These are phyloP conservation scores for Cataglyphis livida DNA, from an alignment of 2,888 invertebrate species.

Conservation along the genomic window DNA sequence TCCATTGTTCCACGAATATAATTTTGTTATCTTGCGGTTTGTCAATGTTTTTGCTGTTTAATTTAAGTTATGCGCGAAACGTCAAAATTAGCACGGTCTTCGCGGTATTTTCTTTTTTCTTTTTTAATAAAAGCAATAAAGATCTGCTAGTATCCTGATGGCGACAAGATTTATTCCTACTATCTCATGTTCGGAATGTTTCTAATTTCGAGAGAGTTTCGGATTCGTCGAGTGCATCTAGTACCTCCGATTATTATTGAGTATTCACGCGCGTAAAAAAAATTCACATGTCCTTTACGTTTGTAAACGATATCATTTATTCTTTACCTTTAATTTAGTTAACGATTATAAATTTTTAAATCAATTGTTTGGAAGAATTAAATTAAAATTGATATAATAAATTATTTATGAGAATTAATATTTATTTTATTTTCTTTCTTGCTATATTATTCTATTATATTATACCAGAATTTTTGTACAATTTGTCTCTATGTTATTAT, in stretches of 20 bases:
- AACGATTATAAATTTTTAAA: background rate
- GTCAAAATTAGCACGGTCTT: background rate
- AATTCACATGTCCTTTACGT: background rate
- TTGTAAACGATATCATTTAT: background rate
- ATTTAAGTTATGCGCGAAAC: background rate
- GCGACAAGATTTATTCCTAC: background rate
- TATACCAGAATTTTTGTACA: background rate
- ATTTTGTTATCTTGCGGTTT: constrained; percentile 1
- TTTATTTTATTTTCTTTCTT: background rate
- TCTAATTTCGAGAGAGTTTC: background rate
- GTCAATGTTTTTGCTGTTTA: background rate
- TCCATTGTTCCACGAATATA: background rate
- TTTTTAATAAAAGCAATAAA: background rate
- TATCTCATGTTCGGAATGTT: background rate
- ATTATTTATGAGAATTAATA: background rate
- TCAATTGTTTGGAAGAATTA: background rate
- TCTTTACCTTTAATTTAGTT: background rate
- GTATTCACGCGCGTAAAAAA: background rate
- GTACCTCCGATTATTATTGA: background rate
- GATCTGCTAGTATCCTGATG: background rate
- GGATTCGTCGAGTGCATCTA: background rate
- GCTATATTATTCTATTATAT: background rate
- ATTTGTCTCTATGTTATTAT: background rate
- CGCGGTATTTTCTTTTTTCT: constrained; percentile 6
- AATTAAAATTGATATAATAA: background rate